Evolutionary conservation across 1,140 invertebrate species (phyloP).

Genomic region (Ceratosolen fusciceps): DNA sequence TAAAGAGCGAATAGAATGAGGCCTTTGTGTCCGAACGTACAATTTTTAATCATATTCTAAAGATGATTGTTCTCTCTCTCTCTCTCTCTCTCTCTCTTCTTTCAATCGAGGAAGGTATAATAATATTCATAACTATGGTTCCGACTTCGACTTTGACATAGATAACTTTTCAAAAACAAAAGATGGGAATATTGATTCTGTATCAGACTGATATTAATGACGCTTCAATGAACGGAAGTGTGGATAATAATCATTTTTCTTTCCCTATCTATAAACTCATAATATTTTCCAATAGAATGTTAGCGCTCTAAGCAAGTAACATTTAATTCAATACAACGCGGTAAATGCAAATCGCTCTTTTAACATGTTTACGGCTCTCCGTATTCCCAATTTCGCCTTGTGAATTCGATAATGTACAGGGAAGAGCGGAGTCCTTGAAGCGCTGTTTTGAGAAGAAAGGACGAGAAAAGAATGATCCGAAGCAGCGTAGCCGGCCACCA

Average conservation of each 20-base stretch:
- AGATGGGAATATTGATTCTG: neutral
- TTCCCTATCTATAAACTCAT: neutral
- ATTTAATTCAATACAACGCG: neutral
- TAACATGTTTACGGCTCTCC: too few species aligned
- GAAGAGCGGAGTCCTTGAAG: too few species aligned
- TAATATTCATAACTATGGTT: neutral
- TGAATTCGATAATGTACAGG: too few species aligned
- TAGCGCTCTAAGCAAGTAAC: neutral
- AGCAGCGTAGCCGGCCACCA: too few species aligned
- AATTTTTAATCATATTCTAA: neutral
- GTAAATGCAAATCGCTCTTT: too few species aligned
- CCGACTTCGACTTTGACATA: neutral
- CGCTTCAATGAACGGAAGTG: neutral
- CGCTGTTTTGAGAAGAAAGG: too few species aligned
- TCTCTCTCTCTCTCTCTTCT: too few species aligned
- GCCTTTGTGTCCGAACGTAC: neutral
- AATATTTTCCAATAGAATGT: neutral
- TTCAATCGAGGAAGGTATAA: neutral
- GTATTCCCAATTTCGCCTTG: too few species aligned
- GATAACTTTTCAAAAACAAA: neutral
- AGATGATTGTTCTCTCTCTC: neutral
- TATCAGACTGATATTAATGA: neutral
- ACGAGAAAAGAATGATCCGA: too few species aligned
- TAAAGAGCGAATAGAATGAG: neutral
- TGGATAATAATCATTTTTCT: neutral